Evolutionary conservation across 1,140 invertebrate genomes (phyloP).

Genomic region (Aphis gossypii): DNA sequence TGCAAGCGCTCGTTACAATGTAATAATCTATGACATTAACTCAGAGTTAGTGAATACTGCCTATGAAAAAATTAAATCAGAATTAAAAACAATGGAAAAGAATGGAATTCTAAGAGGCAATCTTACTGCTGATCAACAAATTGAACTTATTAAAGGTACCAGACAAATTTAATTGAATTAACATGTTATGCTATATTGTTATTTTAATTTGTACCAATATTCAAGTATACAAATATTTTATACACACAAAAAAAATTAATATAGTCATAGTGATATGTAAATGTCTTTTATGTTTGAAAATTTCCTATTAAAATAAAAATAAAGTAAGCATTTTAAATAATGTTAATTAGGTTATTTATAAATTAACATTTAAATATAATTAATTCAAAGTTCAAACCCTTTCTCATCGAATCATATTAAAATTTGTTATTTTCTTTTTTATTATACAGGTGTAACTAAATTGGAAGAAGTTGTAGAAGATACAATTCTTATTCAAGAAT

Average conservation of each 20-base stretch:
- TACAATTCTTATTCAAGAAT: slow-evolving; percentile 86
- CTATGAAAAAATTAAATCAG: slow-evolving; percentile 75
- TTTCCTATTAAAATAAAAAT: neutral
- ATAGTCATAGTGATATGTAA: neutral
- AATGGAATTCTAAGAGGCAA: slow-evolving; percentile 78
- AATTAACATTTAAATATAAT: neutral
- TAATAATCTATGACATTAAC: slow-evolving; percentile 83
- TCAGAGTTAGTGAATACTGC: slow-evolving; percentile 78
- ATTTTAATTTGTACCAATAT: neutral
- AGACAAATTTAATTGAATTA: neutral
- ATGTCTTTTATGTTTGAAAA: neutral
- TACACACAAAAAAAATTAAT: neutral
- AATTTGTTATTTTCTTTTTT: slow-evolving; percentile 26
- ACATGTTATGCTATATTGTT: neutral
- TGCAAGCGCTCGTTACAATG: slow-evolving; percentile 88
- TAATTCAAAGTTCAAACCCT: neutral
- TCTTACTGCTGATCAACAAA: slow-evolving; percentile 77
- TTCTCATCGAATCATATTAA: neutral
- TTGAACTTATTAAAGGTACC: slow-evolving; percentile 78
- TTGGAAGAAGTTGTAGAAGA: slow-evolving; percentile 74
- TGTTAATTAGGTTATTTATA: neutral
- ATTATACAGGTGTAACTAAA: slow-evolving; percentile 70
- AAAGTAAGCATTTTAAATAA: neutral
- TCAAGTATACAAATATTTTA: neutral
- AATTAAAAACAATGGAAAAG: slow-evolving; percentile 73